Evolutionary conservation across 2,797 vertebrate species (phyloP), one percentile per base, ranked within the genome.

Genomic region (Hemitrygon akajei): DNA sequence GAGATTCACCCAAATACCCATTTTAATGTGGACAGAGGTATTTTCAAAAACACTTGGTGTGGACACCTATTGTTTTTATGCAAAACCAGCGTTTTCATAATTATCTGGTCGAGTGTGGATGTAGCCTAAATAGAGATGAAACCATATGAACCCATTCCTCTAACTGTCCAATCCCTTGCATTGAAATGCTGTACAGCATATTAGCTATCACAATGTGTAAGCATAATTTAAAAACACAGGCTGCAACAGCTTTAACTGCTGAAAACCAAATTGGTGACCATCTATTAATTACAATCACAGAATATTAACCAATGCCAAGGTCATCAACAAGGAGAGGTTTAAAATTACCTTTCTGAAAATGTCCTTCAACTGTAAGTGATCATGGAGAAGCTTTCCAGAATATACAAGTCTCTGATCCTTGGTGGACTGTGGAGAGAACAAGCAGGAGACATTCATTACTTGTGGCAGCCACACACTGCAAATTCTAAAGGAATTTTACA

Each of bases 331-430:
- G 66, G 18, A 71, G 16, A 22, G 16, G 3, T 71, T 93, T 69
- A 75, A 20, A 93, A 76, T 94, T 98, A 99, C 98, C 98, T 98
- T 99, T 97, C 98, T 97, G 95, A 99, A 98, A 95, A 99, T 97
- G 95, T 99, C 98, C 97, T 98, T 99, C 95, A 99, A 96, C 94
- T 98, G 97, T 94, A 98, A 97, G 95, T 98, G 98, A 96, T 99
- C 98, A 94, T 98, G 95, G 95, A 99, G 98, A 95, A 99, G 97
- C 96, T 98, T 98, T 95, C 98, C 98, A 95, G 98, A 99, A 97
- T 99, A 99, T 95, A 99, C 98, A 97, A 99, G 96, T 95, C 98
- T 97, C 96, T 99, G 98, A 97, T 99, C 98, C 97, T 98, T 98
- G 94, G 98, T 98, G 95, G 97, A 97, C 98, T 99, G 95, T 94